Evolutionary conservation across 1,140 invertebrate genomes (phyloP).

Genomic region (Dreissena polymorpha): DNA sequence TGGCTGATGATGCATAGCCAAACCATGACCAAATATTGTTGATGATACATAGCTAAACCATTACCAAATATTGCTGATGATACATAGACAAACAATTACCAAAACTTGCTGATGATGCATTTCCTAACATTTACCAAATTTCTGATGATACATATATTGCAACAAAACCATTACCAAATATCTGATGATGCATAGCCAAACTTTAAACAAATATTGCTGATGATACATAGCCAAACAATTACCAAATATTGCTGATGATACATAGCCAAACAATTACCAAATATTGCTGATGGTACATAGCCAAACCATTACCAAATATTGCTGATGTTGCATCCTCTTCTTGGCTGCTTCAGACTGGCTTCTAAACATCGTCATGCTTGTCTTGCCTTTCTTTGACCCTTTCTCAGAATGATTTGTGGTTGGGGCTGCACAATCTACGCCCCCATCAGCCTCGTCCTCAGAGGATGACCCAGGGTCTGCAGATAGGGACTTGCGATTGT

Average conservation of each 20-base stretch:
- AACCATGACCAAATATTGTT: too few species aligned
- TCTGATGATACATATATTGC: too few species aligned
- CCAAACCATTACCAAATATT: conserved; percentile 42
- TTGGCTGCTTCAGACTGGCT: conserved; percentile 44
- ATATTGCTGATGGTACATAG: too few species aligned
- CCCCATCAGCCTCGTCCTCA: conserved; percentile 13
- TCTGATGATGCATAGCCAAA: background rate
- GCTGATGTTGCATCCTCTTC: conserved; percentile 44
- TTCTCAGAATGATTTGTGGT: background rate
- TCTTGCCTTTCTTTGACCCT: conserved; percentile 24
- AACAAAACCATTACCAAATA: too few species aligned
- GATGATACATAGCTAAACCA: too few species aligned
- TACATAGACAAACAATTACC: conserved; percentile 9
- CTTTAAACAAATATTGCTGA: conserved; percentile 47
- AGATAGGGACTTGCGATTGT: background rate
- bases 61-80: too few species aligned
- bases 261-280: too few species aligned
- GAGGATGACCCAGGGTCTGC: background rate
- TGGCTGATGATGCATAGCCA: conserved; percentile 46
- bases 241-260: too few species aligned
- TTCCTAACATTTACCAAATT: too few species aligned
- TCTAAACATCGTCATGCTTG: conserved; percentile 34
- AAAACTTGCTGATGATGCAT: conserved; percentile 48
- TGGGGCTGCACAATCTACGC: background rate
- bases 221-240: conserved; percentile 3